These are phyloP conservation scores for Podocnemis expansa DNA, from an alignment of 2,113 vertebrate genomes.

Conservation along the genomic window DNA sequence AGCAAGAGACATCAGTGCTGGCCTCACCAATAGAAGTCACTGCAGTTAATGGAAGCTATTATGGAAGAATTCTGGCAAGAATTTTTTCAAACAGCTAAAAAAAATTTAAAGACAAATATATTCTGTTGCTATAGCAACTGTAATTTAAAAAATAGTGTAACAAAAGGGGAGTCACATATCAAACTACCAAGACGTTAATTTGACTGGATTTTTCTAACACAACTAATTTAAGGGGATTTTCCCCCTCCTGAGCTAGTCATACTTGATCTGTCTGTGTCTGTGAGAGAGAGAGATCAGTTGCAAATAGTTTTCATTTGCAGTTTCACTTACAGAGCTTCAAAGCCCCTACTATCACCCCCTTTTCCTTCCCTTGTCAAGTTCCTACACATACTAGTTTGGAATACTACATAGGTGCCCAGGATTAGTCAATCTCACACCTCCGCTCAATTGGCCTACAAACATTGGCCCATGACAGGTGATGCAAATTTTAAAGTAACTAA, in stretches of 20 bases:
- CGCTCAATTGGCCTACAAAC: background rate
- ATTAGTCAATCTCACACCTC: background rate
- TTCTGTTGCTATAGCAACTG: conserved; percentile 81
- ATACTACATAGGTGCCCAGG: background rate
- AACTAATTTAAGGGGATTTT: conserved; percentile 59
- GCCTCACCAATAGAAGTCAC: conserved; percentile 74
- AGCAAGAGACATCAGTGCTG: conserved; percentile 74
- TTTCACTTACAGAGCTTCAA: background rate
- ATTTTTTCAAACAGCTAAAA: conserved; percentile 70
- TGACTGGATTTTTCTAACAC: conserved; percentile 67
- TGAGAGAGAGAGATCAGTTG: background rate
- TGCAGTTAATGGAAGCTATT: conserved; percentile 79
- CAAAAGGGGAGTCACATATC: conserved; percentile 75
- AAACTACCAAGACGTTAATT: conserved; percentile 75
- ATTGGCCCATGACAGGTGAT: background rate
- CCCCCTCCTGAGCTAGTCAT: conserved; percentile 39
- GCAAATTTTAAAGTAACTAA: background rate
- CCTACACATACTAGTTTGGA: background rate
- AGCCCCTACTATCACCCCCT: background rate
- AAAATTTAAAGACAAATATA: conserved; percentile 66
- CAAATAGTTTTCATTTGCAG: background rate
- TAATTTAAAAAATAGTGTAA: conserved; percentile 76
- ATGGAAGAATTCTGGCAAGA: conserved; percentile 78
- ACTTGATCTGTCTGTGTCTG: background rate
- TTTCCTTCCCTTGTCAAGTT: background rate